Conservation (phyloP, 2,888 invertebrate species). For the Aromia moschata region DNA sequence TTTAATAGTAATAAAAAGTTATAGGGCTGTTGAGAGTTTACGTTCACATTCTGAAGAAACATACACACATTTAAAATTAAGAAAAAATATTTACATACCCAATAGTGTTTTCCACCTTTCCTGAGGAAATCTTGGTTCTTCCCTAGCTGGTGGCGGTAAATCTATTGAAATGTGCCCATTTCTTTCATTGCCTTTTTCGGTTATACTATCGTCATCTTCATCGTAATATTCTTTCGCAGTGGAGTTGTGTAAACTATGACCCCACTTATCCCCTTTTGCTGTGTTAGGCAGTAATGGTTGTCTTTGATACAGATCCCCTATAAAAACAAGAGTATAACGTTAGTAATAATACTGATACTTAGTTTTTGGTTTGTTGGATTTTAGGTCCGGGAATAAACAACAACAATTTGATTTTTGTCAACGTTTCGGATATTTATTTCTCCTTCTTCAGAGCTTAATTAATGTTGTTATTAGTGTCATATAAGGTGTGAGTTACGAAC, state of each 20-base stretch:
- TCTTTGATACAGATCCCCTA: slow-evolving; percentile 68
- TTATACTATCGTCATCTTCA: slow-evolving; percentile 63
- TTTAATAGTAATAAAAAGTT: no score
- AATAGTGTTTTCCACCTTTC: slow-evolving; percentile 84
- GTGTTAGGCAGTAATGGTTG: slow-evolving; percentile 68
- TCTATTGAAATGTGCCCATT: slow-evolving; percentile 70
- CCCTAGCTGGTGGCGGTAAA: slow-evolving; percentile 74
- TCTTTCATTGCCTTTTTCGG: slow-evolving; percentile 57
- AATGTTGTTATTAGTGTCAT: no score
- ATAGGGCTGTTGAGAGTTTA: no score
- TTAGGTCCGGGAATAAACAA: no score
- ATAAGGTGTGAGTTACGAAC: no score
- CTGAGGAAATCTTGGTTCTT: slow-evolving; percentile 82
- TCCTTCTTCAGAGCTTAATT: no score
- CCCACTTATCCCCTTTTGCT: slow-evolving; percentile 65
- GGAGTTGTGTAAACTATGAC: slow-evolving; percentile 56
- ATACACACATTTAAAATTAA: slow-evolving; percentile 25
- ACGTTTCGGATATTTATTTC: no score
- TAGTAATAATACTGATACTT: no score
- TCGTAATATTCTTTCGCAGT: slow-evolving; percentile 62
- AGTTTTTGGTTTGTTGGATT: not conserved
- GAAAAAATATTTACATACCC: slow-evolving; percentile 56
- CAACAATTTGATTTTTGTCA: no score
- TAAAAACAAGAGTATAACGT: slow-evolving; percentile 30
- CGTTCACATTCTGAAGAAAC: no score